Percentiles rank a stretch among this genome's conserved stretches.
Evolutionary conservation across 1,140 invertebrate species (phyloP).

Genomic region (Heterodera carotae): DNA sequence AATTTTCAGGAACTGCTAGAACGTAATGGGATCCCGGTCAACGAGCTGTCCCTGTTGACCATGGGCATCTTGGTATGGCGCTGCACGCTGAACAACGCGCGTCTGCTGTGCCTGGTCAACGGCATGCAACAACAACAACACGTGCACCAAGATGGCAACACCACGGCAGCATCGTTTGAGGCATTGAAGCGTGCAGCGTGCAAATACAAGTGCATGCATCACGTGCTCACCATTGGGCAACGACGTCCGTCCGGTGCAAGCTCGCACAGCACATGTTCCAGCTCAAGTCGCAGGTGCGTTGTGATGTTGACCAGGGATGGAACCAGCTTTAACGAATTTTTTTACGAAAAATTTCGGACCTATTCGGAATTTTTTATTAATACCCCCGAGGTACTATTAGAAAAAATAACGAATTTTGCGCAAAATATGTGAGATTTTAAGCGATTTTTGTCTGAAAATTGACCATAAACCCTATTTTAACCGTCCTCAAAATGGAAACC

Average conservation of each 20-base stretch:
- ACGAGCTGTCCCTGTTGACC: constrained; percentile 55
- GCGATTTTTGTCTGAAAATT: too few species aligned
- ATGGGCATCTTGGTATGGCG: constrained; percentile 56
- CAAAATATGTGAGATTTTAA: too few species aligned
- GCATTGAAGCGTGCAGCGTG: constrained; percentile 45
- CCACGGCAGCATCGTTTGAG: constrained; percentile 20
- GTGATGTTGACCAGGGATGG: too few species aligned
- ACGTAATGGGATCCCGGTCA: constrained; percentile 46
- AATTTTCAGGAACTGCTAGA: constrained; percentile 34
- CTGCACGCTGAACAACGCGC: constrained; percentile 42
- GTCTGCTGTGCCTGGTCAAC: constrained; percentile 54
- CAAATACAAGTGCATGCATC: constrained; percentile 58
- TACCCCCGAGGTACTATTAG: too few species aligned
- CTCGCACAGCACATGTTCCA: constrained; percentile 34
- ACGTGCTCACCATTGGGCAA: constrained; percentile 48
- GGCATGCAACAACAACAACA: constrained; percentile 4
- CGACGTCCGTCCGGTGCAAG: constrained; percentile 30
- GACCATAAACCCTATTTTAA: too few species aligned
- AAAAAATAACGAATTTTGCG: too few species aligned
- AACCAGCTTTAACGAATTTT: too few species aligned
- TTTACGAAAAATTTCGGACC: too few species aligned
- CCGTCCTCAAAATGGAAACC: too few species aligned
- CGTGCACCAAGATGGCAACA: constrained; percentile 36
- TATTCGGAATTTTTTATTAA: too few species aligned
- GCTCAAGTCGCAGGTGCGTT: constrained; percentile 32